These are phyloP conservation scores for Indri indri DNA, from an alignment of 2,113 vertebrate species.

Conservation along the genomic window DNA sequence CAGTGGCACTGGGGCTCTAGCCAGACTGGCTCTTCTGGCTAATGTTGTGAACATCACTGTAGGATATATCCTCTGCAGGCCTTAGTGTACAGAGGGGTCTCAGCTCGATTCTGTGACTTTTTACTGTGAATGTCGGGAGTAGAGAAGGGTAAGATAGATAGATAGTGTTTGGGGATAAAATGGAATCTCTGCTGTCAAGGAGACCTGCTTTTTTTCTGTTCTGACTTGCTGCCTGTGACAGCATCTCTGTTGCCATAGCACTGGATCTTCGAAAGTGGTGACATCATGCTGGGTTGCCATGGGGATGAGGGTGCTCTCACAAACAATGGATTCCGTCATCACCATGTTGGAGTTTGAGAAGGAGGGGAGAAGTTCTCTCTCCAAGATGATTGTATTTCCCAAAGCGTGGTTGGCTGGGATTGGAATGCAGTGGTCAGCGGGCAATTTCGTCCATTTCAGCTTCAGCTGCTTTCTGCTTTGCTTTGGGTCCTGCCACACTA, in stretches of 20 bases:
- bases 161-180: neutral
- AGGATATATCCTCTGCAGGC: neutral
- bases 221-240: slow-evolving; percentile 13
- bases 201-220: neutral
- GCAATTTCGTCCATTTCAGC: neutral
- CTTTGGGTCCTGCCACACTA: neutral
- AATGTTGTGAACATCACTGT: neutral
- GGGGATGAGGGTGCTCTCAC: neutral
- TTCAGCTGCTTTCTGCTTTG: neutral
- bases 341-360: neutral
- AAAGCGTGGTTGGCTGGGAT: neutral
- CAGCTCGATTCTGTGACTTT: neutral
- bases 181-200: neutral
- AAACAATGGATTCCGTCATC: neutral
- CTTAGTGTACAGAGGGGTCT: neutral
- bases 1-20: neutral
- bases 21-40: neutral
- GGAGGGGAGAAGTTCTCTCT: neutral
- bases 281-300: slow-evolving; percentile 33
- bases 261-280: neutral
- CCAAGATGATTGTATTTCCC: neutral
- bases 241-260: slow-evolving; percentile 44
- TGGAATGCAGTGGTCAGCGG: neutral
- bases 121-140: neutral
- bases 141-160: neutral